Evolutionary conservation across 2,113 vertebrate species (phyloP).

Genomic region (Lonchura striata): DNA sequence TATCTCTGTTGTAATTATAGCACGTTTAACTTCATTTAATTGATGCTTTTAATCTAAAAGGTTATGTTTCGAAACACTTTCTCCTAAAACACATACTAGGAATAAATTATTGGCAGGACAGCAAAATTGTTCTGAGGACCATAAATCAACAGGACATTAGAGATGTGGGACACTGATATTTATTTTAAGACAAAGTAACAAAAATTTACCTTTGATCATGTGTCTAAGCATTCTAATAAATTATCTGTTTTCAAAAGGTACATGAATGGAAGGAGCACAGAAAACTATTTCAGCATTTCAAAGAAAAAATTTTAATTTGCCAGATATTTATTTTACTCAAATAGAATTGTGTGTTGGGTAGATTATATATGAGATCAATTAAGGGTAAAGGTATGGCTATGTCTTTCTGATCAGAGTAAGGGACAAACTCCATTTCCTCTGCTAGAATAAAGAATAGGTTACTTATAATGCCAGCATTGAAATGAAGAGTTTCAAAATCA

Average conservation of each 20-base stretch:
- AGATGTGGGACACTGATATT: background rate
- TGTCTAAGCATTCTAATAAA: background rate
- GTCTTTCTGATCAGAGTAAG: background rate
- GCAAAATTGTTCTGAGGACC: background rate
- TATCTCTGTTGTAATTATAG: conserved; percentile 40
- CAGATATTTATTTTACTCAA: background rate
- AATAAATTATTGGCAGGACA: conserved; percentile 13
- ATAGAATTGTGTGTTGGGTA: background rate
- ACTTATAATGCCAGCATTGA: background rate
- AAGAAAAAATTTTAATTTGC: background rate
- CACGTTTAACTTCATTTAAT: conserved; percentile 29
- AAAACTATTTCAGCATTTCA: fast-evolving
- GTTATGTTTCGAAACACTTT: conserved; percentile 50
- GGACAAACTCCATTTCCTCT: background rate
- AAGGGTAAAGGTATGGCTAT: background rate
- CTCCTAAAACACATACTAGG: background rate
- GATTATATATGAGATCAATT: background rate
- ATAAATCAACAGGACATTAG: background rate
- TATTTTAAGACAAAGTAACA: conserved; percentile 10
- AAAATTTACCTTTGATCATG: background rate
- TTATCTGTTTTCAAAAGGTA: background rate
- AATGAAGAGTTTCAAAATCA: background rate
- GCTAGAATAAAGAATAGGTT: background rate
- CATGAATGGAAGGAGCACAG: background rate
- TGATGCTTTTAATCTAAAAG: conserved; percentile 44